Evolutionary conservation across 1,140 invertebrate species (phyloP).

Genomic region (Sitophilus oryzae): DNA sequence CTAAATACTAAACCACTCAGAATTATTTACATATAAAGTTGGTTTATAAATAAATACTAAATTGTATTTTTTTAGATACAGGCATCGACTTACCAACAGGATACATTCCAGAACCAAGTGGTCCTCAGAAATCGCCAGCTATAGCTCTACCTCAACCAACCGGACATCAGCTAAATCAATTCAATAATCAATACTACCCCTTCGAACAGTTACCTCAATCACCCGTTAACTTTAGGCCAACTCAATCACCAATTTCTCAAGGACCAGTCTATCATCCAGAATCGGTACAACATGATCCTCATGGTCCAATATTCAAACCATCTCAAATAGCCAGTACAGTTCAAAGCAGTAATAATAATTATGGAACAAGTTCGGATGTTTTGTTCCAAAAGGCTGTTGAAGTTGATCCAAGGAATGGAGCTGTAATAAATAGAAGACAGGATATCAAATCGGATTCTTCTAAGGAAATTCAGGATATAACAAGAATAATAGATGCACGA

Average conservation of each 20-base stretch:
- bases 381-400: not conserved
- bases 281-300: not conserved
- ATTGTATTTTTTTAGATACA: constrained; percentile 3
- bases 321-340: not conserved
- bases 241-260: not conserved
- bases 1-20: no score
- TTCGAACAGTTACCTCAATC: not conserved
- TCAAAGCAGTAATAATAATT: not conserved
- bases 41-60: no score
- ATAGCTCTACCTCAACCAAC: not conserved
- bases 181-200: not conserved
- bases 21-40: no score
- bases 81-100: constrained; percentile 16
- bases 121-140: constrained; percentile 5
- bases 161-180: no score
- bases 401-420: not conserved
- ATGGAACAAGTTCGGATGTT: not conserved
- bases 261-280: not conserved
- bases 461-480: no score
- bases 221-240: not conserved
- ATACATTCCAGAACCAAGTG: constrained; percentile 14
- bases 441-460: not conserved
- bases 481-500: no score
- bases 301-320: not conserved
- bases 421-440: not conserved